Evolutionary conservation across 2,797 vertebrate genomes (phyloP), one percentile per base, ranked within the genome.

Genomic region (Hydrolagus colliei): DNA sequence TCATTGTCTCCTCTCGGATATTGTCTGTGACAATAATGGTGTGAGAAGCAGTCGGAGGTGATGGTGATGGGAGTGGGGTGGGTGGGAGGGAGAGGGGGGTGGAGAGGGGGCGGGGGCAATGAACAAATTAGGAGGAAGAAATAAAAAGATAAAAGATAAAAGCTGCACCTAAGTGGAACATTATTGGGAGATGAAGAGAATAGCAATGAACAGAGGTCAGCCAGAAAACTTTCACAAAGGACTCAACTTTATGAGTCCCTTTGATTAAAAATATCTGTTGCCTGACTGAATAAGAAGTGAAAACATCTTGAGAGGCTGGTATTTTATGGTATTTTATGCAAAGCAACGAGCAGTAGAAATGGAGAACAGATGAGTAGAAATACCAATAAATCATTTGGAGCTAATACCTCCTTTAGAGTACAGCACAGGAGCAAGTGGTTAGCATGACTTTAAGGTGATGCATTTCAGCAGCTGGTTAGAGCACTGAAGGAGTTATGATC

Each of bases 281-380:
- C 41, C 10, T 12, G 8, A 41, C 71, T 71, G 32, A 18, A 84
- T 20, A n/a, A n/a, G 65, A 84, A 41, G 79, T 67, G 52, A 67
- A 71, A 52, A 71, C 65, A 67, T 13, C 27, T 52, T 9, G 18
- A 6, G 16, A 18, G 18, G 32, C 20, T 14, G 65, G 71, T 52
- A 68, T 68, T 84, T 84, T 84, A 84, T 14, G 65, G 71, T 52
- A 68, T 68, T 84, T 84, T 84, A 84, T 84, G 22, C 35, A 41
- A 4, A 9, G 16, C 79, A 84, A 35, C 9, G 10, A 18, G 9
- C n/a, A 18, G 16, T 41, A 20, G 14, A 84, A 84, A 84, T 68
- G 41, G 32, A 35, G 65, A 84, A 9, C 79, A 68, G 65, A 18
- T 84, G 79, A 84, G 41, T 68, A 63, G 79, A 84, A 82, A 71